These are phyloP conservation scores for Synanthedon andrenaeformis DNA, from an alignment of 2,888 invertebrate genomes.

Conservation along the genomic window DNA sequence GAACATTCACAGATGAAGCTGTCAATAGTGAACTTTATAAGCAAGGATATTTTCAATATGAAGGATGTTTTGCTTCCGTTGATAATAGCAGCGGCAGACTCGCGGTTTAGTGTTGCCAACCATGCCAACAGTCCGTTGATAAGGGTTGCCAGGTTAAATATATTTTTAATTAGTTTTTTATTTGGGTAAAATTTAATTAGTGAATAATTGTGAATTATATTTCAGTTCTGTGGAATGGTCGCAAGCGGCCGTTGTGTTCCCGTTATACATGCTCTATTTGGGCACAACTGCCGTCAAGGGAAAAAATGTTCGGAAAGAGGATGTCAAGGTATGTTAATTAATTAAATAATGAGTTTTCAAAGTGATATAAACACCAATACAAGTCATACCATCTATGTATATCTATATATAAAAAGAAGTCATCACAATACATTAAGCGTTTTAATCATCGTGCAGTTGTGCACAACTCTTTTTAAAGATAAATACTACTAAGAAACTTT, in stretches of 20 bases:
- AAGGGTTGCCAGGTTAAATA: slow-evolving; percentile 75
- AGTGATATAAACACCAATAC: too few species aligned
- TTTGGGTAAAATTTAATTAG: too few species aligned
- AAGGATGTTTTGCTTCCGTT: slow-evolving; percentile 81
- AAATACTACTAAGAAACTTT: too few species aligned
- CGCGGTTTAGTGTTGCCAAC: slow-evolving; percentile 89
- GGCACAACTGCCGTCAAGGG: slow-evolving; percentile 56
- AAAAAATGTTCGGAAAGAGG: slow-evolving; percentile 68
- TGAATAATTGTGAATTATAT: too few species aligned
- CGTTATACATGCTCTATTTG: slow-evolving; percentile 83
- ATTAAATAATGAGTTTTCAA: too few species aligned
- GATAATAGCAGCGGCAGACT: slow-evolving; percentile 89
- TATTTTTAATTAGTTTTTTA: background rate
- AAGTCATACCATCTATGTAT: too few species aligned
- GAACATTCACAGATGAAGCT: slow-evolving; percentile 47
- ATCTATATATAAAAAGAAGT: too few species aligned
- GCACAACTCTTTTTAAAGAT: too few species aligned
- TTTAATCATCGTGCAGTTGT: too few species aligned
- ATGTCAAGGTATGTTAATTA: slow-evolving; percentile 66
- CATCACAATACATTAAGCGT: too few species aligned
- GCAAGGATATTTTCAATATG: slow-evolving; percentile 81
- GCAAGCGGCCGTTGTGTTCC: slow-evolving; percentile 74
- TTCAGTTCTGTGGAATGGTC: slow-evolving; percentile 83
- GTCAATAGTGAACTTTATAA: slow-evolving; percentile 80
- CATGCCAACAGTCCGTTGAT: slow-evolving; percentile 87